Base-by-base conservation (phyloP, 2,888 invertebrate genomes). In the Hypomecis punctinalis region DNA sequence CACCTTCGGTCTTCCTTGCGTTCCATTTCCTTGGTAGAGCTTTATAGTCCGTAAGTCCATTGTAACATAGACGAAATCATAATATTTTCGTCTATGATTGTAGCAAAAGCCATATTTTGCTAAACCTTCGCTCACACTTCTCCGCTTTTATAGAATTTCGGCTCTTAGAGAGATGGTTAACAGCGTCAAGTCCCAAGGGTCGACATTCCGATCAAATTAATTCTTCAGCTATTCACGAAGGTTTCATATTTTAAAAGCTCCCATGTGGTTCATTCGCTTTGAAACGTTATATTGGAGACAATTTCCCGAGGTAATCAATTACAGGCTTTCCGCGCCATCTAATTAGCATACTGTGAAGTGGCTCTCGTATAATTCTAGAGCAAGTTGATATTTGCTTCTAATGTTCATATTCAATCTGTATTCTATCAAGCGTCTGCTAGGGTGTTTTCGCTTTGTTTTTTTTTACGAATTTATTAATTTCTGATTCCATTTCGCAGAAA, bases 201-300 rank as follows among this genome's bases (percentile, higher is more conserved):
- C 61, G 39, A 46, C 13, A 66, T 67, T 61, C 62, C 60, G 49
- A 64, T 68, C 53, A 62, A 70, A 68, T 66, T 60, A 66, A 70
- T 64, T 66, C 63, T 57, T 54, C 48, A 45, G 35, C 37, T 45
- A 51, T 35, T 54, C 59, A 63, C 53, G 57, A 68, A 45, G 23
- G 23, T 39, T 23, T 45, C 33, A 53, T 54, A 23, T 53, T 48
- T 48, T 48, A 48, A 53, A 60, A 47, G 40, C 47, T 33, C 43
- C 37, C 23, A 39, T 58, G 37, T 46, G 46, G 40, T 42, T 46
- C 11, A 13, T 37, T 42, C 40, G 33, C 42, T 49, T 61, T 49
- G 43, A 61, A 45, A 55, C n/a, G 7, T 42, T 55, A 48, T 48
- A 48, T 49, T 49, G 8, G 23, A 55, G 49, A 37, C 47, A 35